phyloP scores from a whole-genome alignment of 2,797 vertebrate genomes.

The Rhinophrynus dorsalis region DNA sequence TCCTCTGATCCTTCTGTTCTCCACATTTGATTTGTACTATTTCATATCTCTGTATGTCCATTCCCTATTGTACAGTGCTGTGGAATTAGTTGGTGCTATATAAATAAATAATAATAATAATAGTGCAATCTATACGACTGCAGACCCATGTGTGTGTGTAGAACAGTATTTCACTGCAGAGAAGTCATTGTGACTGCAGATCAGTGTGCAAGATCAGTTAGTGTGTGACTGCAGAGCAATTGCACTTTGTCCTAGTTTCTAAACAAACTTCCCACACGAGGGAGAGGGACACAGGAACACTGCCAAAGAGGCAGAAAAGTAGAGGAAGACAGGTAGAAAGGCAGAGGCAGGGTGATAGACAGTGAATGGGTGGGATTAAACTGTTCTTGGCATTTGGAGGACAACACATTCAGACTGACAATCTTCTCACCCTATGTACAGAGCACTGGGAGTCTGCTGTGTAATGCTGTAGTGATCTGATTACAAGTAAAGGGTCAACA shows the following conservation, averaged over 20 bases:
- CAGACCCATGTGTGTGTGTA: no score
- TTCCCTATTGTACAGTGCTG: no score
- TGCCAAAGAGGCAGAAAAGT: neutral
- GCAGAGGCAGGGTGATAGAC: neutral
- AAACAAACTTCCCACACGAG: constrained; percentile 14
- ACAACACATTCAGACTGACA: neutral
- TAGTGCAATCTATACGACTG: no score
- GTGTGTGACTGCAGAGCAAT: constrained; percentile 6
- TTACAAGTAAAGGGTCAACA: no score
- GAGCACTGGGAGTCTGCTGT: neutral
- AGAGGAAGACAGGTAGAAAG: neutral
- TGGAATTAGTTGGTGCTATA: no score
- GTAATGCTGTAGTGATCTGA: neutral
- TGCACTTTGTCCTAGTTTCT: constrained; percentile 42
- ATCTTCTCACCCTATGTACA: no score
- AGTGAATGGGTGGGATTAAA: neutral
- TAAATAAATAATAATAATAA: no score
- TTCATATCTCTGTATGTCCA: no score
- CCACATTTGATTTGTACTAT: no score
- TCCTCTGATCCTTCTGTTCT: no score
- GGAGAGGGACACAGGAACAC: neutral
- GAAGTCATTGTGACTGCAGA: neutral
- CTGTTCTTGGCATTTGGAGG: neutral
- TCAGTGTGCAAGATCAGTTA: constrained; percentile 7
- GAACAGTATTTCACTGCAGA: no score